phyloP scores from a whole-genome alignment of 1,140 invertebrate genomes.

The Camponotus vicinus region DNA sequence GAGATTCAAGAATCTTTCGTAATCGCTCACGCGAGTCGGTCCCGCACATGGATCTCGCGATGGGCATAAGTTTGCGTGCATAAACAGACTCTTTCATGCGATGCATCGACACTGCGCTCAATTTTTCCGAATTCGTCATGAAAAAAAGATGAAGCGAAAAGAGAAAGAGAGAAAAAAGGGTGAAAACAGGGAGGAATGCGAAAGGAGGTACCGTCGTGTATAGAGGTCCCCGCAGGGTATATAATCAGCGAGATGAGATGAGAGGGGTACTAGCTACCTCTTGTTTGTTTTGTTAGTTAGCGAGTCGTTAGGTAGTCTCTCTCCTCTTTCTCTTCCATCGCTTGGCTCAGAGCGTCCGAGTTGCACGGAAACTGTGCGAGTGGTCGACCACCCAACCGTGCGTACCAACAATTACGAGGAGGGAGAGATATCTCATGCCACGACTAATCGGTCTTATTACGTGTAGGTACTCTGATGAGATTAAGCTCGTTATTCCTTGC shows the following conservation, averaged over 20 bases:
- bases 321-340: conserved; percentile 1
- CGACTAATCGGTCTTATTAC: conserved; percentile 54
- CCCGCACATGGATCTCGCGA: neutral
- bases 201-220: conserved; percentile 63
- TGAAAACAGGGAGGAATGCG: conserved; percentile 14
- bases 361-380: conserved; percentile 56
- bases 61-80: neutral
- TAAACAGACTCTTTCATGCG: neutral
- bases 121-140: conserved; percentile 38
- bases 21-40: neutral
- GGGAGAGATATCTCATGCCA: conserved; percentile 7
- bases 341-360: conserved; percentile 6
- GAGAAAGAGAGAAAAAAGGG: conserved; percentile 45
- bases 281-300: conserved; percentile 85
- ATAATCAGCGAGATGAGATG: conserved; percentile 84
- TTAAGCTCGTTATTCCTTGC: conserved; percentile 32
- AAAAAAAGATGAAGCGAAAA: neutral
- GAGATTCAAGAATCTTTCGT: neutral
- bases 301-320: conserved; percentile 81
- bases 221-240: conserved; percentile 79
- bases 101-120: neutral
- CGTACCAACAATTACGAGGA: conserved; percentile 17
- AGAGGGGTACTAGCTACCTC: conserved; percentile 79
- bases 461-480: conserved; percentile 31
- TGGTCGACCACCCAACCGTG: conserved; percentile 48